Conservation (phyloP, 2,888 invertebrate genomes). For the Drosophila mimetica region DNA sequence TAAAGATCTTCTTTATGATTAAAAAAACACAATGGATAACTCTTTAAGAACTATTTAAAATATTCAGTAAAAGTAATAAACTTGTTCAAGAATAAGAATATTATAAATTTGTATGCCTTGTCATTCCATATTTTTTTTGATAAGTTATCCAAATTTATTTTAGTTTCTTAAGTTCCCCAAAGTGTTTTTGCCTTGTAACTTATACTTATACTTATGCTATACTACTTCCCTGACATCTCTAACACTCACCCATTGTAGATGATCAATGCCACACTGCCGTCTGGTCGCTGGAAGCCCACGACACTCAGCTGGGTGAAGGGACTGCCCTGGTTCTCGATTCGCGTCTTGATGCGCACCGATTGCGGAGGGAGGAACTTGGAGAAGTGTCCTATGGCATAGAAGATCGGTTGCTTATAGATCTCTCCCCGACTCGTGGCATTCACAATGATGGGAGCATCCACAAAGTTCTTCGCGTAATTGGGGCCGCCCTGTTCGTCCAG, state of each 20-base stretch:
- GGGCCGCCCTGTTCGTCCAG: slow-evolving; percentile 92
- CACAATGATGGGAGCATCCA: slow-evolving; percentile 90
- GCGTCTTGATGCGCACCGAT: slow-evolving; percentile 84
- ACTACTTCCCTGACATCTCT: background rate
- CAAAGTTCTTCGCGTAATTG: slow-evolving; percentile 86
- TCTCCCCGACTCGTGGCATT: slow-evolving; percentile 86
- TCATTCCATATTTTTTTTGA: too few species aligned
- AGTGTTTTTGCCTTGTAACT: too few species aligned
- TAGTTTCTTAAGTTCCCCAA: background rate
- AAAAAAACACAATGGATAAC: too few species aligned
- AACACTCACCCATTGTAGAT: slow-evolving; percentile 86
- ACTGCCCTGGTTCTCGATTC: slow-evolving; percentile 56
- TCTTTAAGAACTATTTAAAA: too few species aligned
- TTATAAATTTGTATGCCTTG: too few species aligned
- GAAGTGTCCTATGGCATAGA: slow-evolving; percentile 93
- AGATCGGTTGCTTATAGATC: slow-evolving; percentile 96
- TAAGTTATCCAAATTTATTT: too few species aligned
- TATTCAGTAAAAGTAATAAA: too few species aligned
- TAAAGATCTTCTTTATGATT: too few species aligned
- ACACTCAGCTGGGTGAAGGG: slow-evolving; percentile 81
- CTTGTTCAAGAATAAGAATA: too few species aligned
- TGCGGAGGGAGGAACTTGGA: slow-evolving; percentile 89
- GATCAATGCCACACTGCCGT: slow-evolving; percentile 85
- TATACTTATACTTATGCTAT: too few species aligned
- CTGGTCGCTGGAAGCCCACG: slow-evolving; percentile 86